These are phyloP conservation scores for Solea solea DNA, from an alignment of 2,113 vertebrate genomes.

Conservation along the genomic window DNA sequence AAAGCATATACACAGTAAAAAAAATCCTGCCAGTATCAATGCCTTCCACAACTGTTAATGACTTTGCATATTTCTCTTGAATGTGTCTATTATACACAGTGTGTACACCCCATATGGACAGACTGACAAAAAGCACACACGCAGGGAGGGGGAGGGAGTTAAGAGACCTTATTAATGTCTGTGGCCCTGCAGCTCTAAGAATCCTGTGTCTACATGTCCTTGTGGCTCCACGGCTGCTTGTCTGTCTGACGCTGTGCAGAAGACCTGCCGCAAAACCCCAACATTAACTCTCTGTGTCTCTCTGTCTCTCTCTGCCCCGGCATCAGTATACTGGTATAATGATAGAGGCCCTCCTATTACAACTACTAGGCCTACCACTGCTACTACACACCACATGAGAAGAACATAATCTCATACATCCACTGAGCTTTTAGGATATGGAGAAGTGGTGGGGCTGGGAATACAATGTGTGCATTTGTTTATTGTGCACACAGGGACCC, in stretches of 20 bases:
- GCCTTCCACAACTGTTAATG: conserved; percentile 28
- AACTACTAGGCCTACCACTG: conserved; percentile 1
- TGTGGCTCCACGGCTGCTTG: conserved; percentile 43
- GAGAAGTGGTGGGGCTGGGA: background rate
- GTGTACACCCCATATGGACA: background rate
- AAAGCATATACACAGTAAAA: conserved; percentile 14
- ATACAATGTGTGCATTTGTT: conserved; percentile 45
- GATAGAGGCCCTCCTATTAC: conserved; percentile 39
- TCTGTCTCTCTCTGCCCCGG: conserved; percentile 17
- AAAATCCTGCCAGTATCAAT: conserved; percentile 2
- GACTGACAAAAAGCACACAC: conserved; percentile 12
- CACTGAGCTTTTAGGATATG: background rate
- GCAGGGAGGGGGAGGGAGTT: background rate
- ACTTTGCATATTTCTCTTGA: conserved; percentile 23
- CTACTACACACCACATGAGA: conserved; percentile 39
- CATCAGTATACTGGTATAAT: conserved; percentile 45
- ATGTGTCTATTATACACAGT: conserved; percentile 3
- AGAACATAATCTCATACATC: conserved; percentile 18
- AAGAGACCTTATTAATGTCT: conserved; percentile 39
- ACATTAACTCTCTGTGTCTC: conserved; percentile 35
- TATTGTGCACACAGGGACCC: conserved; percentile 72
- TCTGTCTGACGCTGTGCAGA: conserved; percentile 60
- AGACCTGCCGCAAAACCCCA: conserved; percentile 45
- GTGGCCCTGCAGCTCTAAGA: conserved; percentile 42
- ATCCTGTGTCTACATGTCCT: conserved; percentile 66